Base-by-base conservation (phyloP, 2,888 invertebrate species). In the Eupithecia dodoneata region DNA sequence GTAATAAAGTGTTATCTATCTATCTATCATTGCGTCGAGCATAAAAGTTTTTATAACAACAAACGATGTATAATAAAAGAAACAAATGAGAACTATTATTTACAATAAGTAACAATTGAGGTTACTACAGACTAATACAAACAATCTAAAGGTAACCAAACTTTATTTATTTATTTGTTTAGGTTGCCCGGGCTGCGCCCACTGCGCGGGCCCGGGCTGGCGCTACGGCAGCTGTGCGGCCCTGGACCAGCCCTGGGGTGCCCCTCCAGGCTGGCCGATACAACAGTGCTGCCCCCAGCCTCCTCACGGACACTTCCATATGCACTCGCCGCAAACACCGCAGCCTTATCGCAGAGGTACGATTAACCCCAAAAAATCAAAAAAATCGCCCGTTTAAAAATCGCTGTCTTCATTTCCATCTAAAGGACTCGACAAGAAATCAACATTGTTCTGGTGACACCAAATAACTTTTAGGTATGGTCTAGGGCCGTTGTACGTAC, bases 191-290 rank as follows among this genome's bases (percentile, higher is more conserved):
- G 90, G 87, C 41, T 88, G 88, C 73, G 85, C 85, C 10, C 87
- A 87, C 77, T 87, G 87, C 74, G 85, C 87, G 15, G 85, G 89
- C 6, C 80, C 84, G 75, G 84, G 88, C 18, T 94, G 94, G 94
- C 90, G 94, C 2, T 94, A 94, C 82, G 94, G 95, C 80, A 94
- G 94, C 86, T 94, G 94, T 82, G 94, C 93, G 75, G 91, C 89
- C 78, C 90, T 95, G 59, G 94, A 94, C 79, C 93, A 92, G 81
- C 84, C 89, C 44, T 92, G 92, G 92, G 83, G 80, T 3, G 81
- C 76, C 72, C 80, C 78, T 74, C 77, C 76, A 83, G 80, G 87
- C 83, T 79, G 79, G 78, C 83, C 88, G 73, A 86, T 86, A 83
- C 87, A 85, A 78, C 84, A 87, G 44, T 90, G 87, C 86, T 91